Percentiles rank a stretch among this genome's conserved stretches.
Conservation (phyloP, 2,113 vertebrate species). For the Catharus minimus region DNA sequence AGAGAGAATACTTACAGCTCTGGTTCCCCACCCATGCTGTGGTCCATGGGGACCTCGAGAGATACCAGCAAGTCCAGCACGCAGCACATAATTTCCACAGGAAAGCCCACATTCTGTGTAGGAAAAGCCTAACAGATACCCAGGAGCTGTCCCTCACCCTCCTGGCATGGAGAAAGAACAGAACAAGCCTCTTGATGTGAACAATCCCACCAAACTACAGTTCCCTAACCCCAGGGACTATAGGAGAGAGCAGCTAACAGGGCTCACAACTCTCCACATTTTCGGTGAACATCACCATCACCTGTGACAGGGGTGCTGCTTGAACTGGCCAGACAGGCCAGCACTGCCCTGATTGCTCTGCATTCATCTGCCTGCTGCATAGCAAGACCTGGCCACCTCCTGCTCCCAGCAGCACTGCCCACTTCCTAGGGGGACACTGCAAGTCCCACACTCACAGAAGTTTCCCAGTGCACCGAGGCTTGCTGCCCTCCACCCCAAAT, state of each 20-base stretch:
- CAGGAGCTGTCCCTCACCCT: background rate
- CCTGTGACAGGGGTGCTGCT: background rate
- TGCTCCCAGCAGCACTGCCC: background rate
- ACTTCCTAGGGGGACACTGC: background rate
- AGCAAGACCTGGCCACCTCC: fast-evolving
- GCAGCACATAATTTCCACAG: background rate
- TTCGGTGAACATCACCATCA: background rate
- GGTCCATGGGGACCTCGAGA: background rate
- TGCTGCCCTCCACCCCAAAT: background rate
- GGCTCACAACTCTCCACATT: fast-evolving
- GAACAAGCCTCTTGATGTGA: background rate
- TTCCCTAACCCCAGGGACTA: fast-evolving
- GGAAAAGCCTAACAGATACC: background rate
- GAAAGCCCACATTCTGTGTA: background rate
- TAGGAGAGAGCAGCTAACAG: background rate
- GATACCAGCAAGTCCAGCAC: background rate
- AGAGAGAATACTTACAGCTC: background rate
- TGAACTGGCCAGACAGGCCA: background rate
- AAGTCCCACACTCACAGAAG: fast-evolving
- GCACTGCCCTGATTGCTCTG: fast-evolving
- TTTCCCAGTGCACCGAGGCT: background rate
- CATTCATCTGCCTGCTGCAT: background rate
- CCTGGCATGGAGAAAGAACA: background rate
- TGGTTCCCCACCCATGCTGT: background rate
- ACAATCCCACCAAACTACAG: background rate